These are phyloP conservation scores for Aphyosemion australe DNA, from an alignment of 2,113 vertebrate genomes.

Conservation along the genomic window DNA sequence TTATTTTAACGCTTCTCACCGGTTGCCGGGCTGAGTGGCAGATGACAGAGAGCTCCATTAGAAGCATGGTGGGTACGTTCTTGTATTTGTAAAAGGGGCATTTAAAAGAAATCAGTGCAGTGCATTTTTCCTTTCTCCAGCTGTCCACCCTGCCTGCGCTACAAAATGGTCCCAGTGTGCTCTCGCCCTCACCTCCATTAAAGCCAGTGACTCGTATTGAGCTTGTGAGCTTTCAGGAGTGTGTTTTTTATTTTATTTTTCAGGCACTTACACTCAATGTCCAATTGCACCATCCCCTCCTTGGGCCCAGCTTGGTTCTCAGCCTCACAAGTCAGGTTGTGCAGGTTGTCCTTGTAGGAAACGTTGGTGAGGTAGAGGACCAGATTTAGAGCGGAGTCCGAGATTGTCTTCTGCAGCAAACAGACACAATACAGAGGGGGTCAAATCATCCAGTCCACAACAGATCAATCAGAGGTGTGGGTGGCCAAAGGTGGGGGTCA, in stretches of 20 bases:
- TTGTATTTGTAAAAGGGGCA: slow-evolving; percentile 54
- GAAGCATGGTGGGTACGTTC: slow-evolving; percentile 46
- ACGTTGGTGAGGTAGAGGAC: slow-evolving; percentile 72
- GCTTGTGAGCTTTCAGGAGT: slow-evolving; percentile 43
- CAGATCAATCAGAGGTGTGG: slow-evolving; percentile 10
- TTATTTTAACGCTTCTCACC: slow-evolving; percentile 58
- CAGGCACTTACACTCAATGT: slow-evolving; percentile 82
- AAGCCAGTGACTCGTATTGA: slow-evolving; percentile 42
- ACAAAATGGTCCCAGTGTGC: slow-evolving; percentile 46
- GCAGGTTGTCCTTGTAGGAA: slow-evolving; percentile 78
- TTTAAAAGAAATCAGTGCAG: slow-evolving; percentile 60
- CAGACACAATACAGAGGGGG: slow-evolving; percentile 6
- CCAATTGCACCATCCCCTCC: slow-evolving; percentile 74
- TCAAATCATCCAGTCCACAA: not conserved
- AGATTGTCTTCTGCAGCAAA: slow-evolving; percentile 57
- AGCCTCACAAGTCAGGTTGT: slow-evolving; percentile 80
- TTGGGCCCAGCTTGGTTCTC: slow-evolving; percentile 81
- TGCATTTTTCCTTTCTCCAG: slow-evolving; percentile 55
- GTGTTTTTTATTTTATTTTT: slow-evolving; percentile 47
- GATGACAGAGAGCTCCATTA: slow-evolving; percentile 69
- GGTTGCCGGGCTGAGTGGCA: slow-evolving; percentile 54
- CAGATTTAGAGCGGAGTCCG: slow-evolving; percentile 63
- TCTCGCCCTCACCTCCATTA: slow-evolving; percentile 67
- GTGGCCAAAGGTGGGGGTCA: not conserved
- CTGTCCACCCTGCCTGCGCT: slow-evolving; percentile 55